These are phyloP conservation scores for Protonemura montana DNA, from an alignment of 2,888 invertebrate species.

Conservation along the genomic window DNA sequence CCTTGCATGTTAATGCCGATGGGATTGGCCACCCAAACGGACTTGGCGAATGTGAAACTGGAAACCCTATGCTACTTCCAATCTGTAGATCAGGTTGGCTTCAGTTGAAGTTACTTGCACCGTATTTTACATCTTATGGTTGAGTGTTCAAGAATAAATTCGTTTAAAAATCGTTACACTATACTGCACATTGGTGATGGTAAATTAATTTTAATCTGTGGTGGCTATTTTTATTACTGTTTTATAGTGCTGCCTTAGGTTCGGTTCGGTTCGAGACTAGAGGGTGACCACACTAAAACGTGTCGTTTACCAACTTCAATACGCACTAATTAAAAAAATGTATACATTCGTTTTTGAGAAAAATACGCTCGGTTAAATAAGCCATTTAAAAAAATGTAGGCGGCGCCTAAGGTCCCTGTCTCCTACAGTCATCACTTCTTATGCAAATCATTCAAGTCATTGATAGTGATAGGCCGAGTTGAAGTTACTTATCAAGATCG, in stretches of 20 bases:
- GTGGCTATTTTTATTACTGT: too few species aligned
- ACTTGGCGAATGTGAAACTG: background rate
- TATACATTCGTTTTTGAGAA: background rate
- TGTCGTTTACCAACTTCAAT: background rate
- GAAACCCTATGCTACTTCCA: too few species aligned
- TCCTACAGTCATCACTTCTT: background rate
- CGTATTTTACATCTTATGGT: too few species aligned
- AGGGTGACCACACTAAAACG: too few species aligned
- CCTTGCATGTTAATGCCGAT: background rate
- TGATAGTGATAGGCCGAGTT: background rate
- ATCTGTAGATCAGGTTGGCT: too few species aligned
- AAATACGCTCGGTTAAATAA: background rate
- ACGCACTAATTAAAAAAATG: background rate
- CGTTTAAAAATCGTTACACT: too few species aligned
- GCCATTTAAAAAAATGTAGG: background rate
- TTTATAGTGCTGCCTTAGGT: too few species aligned
- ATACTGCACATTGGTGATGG: too few species aligned
- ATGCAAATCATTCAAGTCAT: background rate
- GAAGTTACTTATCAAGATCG: background rate
- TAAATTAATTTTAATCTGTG: too few species aligned
- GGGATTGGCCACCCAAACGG: background rate
- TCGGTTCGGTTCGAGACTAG: too few species aligned
- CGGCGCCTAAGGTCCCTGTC: background rate
- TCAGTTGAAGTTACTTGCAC: too few species aligned
- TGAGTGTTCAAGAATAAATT: too few species aligned